Percentiles rank a stretch among this genome's conserved stretches.
These are phyloP conservation scores for Drosophila ogumai DNA, from an alignment of 1,140 invertebrate species.

Conservation along the genomic window DNA sequence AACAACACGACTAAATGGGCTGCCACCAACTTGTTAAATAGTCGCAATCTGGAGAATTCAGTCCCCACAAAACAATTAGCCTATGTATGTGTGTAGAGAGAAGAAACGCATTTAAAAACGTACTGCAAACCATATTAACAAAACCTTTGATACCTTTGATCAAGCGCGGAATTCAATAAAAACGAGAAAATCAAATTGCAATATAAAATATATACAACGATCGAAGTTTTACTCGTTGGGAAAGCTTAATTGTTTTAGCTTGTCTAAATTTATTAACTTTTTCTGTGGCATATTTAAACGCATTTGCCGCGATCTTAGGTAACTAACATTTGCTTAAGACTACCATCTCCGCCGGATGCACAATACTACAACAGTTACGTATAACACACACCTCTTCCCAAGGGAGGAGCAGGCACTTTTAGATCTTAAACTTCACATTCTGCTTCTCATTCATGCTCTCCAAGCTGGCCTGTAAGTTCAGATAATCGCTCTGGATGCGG, in stretches of 20 bases:
- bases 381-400: conserved; percentile 11
- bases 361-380: conserved; percentile 35
- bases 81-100: conserved; percentile 61
- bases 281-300: conserved; percentile 1
- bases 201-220: conserved; percentile 45
- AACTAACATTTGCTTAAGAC: conserved; percentile 10
- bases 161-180: conserved; percentile 55
- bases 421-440: conserved; percentile 82
- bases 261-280: conserved; percentile 28
- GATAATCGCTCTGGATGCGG: conserved; percentile 73
- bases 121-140: conserved; percentile 40
- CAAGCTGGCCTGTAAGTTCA: conserved; percentile 65
- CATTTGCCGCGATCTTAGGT: conserved; percentile 4
- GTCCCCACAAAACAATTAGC: conserved; percentile 57
- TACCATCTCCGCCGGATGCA: conserved; percentile 7
- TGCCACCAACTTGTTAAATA: conserved; percentile 48
- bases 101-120: conserved; percentile 64
- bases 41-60: conserved; percentile 61
- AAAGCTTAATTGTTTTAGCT: background rate
- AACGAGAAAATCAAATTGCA: conserved; percentile 57
- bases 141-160: conserved; percentile 70
- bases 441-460: conserved; percentile 76
- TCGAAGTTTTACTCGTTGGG: conserved; percentile 1
- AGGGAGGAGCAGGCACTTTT: conserved; percentile 20
- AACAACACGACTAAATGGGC: conserved; percentile 25